phyloP scores from a whole-genome alignment of 1,140 invertebrate genomes.

The Heliconius congener region DNA sequence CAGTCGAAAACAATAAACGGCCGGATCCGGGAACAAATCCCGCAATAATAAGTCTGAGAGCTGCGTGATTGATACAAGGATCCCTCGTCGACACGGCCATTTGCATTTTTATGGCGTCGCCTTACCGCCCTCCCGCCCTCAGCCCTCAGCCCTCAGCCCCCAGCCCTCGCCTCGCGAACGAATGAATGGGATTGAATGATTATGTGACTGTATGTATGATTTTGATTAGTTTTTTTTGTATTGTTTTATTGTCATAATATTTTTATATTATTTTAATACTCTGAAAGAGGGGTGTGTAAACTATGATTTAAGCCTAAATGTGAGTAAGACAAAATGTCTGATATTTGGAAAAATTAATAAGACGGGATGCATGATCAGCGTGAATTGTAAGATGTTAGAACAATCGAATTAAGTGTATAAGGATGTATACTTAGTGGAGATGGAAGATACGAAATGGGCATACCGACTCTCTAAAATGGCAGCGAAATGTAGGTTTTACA shows the following conservation, averaged over 20 bases:
- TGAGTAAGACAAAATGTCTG: no score
- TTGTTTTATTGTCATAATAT: neutral
- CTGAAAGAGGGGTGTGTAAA: no score
- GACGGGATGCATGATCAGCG: no score
- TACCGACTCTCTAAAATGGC: no score
- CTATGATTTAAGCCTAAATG: no score
- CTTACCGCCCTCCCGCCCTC: slow-evolving; percentile 45
- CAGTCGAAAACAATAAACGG: slow-evolving; percentile 66
- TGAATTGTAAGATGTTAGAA: no score
- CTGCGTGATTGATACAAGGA: slow-evolving; percentile 75
- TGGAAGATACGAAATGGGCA: no score
- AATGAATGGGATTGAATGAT: slow-evolving; percentile 35
- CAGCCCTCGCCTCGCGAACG: neutral
- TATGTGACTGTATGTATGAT: slow-evolving; percentile 17
- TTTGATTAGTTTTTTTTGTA: neutral
- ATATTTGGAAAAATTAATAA: no score
- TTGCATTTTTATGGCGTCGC: slow-evolving; percentile 77
- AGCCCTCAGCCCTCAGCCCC: slow-evolving; percentile 12
- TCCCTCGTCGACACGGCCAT: slow-evolving; percentile 71
- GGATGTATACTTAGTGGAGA: no score
- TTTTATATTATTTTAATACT: neutral
- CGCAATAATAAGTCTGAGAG: slow-evolving; percentile 70
- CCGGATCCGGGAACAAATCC: slow-evolving; percentile 58
- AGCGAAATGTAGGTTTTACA: no score
- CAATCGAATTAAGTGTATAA: no score